Base-by-base conservation (phyloP, 2,888 invertebrate species). In the Hoplodrina blanda region DNA sequence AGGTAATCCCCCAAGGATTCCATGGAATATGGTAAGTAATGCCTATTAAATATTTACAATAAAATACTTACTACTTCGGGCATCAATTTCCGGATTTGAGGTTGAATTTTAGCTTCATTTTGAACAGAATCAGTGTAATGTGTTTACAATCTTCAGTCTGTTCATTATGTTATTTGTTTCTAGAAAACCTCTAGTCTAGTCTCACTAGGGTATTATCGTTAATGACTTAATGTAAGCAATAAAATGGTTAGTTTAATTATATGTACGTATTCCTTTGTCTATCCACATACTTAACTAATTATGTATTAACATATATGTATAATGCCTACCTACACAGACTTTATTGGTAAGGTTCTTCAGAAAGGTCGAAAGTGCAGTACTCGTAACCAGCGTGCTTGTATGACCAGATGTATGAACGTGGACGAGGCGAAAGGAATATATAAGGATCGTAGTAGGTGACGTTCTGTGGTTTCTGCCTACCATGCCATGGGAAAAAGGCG, bases 1-100 rank as follows among this genome's bases (percentile, higher is more conserved):
- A n/a, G 25, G 41, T 61, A 56, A 60, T 66, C 25, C 62, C 30
- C 37, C 19, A 46, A 55, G 55, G n/a, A 78, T 37, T 61, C 25
- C 33, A 62, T 50, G 30, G 41, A 56, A 50, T 57, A 66, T 62
- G 57, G 75, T 76, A 76, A 79, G 57, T 76, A 56, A 17, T 50
- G 20, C 7, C 19, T 65, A 19, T 54, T 78, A 41, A 59, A 78
- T 78, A 62, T 62, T 73, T 73, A 78, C 37, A 49, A 30, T 46
- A 11, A 41, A 15, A 20, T 54, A 53, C 33, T 50, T 52, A 1
- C 13, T 41, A 37, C 37, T 25, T 25, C 25, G 8, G 37, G 11
- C 19, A 50, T 19, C 6, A 50, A 57, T 54, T 49, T 63, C 13
- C 0, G 13, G 19, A 69, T 50, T 78, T 33, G n/a, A 44, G 6